Conservation (phyloP, 2,888 invertebrate genomes). For the Plagiodera versicolora region DNA sequence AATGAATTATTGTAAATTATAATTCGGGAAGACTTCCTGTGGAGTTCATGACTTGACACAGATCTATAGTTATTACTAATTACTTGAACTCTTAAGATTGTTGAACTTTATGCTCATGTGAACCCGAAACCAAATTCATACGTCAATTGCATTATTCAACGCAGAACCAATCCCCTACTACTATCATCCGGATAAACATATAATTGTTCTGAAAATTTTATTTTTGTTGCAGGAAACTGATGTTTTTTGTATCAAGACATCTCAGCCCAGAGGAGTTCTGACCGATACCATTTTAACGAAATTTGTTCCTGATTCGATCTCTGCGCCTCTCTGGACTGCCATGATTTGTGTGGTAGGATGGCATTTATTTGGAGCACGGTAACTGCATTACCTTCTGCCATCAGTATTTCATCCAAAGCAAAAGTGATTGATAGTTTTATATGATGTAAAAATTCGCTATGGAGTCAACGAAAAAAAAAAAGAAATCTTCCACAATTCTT, state of each 20-base stretch:
- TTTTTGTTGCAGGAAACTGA: slow-evolving; percentile 31
- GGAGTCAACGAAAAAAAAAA: background rate
- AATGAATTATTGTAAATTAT: no score
- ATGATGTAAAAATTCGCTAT: slow-evolving; percentile 27
- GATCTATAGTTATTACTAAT: no score
- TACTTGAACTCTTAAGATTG: no score
- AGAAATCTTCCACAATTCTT: background rate
- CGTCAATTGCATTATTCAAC: no score
- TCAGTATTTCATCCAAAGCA: slow-evolving; percentile 51
- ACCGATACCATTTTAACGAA: slow-evolving; percentile 59
- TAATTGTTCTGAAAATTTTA: no score
- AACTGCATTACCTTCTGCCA: slow-evolving; percentile 49
- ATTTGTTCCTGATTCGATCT: slow-evolving; percentile 54
- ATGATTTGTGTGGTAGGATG: slow-evolving; percentile 66
- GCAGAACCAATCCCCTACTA: no score
- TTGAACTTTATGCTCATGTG: no score
- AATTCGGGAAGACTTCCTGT: no score
- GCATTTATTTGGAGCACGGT: slow-evolving; percentile 59
- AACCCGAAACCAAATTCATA: no score
- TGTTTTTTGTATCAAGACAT: slow-evolving; percentile 20
- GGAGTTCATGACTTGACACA: no score
- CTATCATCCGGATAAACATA: no score
- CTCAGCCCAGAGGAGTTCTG: slow-evolving; percentile 12
- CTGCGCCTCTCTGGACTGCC: slow-evolving; percentile 58
- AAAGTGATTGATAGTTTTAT: slow-evolving; percentile 42